Conservation (phyloP, 1,140 invertebrate species). For the Drosophila setifemur region DNA sequence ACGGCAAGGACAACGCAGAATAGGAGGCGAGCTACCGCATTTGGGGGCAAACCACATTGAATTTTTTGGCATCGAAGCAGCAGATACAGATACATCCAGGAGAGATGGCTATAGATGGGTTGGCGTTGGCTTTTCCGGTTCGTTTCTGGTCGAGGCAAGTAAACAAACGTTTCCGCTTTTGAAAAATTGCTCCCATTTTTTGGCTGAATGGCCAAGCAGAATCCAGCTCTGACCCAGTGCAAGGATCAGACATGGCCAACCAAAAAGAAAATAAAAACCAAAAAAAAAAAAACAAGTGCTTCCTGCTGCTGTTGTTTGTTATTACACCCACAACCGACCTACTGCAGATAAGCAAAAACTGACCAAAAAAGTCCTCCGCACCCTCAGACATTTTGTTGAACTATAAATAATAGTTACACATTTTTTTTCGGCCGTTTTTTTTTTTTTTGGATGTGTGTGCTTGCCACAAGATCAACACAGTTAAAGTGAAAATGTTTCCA, state of each 20-base stretch:
- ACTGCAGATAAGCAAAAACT: slow-evolving; percentile 34
- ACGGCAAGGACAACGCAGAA: slow-evolving; percentile 13
- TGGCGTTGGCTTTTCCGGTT: slow-evolving; percentile 44
- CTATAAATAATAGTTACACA: slow-evolving; percentile 53
- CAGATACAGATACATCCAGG: slow-evolving; percentile 14
- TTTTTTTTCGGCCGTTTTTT: slow-evolving; percentile 15
- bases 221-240: slow-evolving; percentile 15
- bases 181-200: slow-evolving; percentile 70
- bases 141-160: slow-evolving; percentile 43
- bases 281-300: slow-evolving; percentile 40
- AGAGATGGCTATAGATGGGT: slow-evolving; percentile 10
- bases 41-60: slow-evolving; percentile 40
- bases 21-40: slow-evolving; percentile 12
- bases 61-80: slow-evolving; percentile 38
- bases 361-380: slow-evolving; percentile 11
- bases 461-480: slow-evolving; percentile 39
- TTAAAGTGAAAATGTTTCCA: slow-evolving; percentile 36
- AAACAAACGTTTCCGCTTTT: slow-evolving; percentile 73
- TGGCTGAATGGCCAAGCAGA: slow-evolving; percentile 19
- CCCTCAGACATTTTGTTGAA: slow-evolving; percentile 38
- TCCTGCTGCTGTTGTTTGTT: slow-evolving; percentile 45
- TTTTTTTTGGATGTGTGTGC: slow-evolving; percentile 6
- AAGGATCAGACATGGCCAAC: slow-evolving; percentile 37
- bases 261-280: too few species aligned
- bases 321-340: slow-evolving; percentile 26